Conservation (phyloP, 2,113 vertebrate genomes). For the Tylochromis polylepis region DNA sequence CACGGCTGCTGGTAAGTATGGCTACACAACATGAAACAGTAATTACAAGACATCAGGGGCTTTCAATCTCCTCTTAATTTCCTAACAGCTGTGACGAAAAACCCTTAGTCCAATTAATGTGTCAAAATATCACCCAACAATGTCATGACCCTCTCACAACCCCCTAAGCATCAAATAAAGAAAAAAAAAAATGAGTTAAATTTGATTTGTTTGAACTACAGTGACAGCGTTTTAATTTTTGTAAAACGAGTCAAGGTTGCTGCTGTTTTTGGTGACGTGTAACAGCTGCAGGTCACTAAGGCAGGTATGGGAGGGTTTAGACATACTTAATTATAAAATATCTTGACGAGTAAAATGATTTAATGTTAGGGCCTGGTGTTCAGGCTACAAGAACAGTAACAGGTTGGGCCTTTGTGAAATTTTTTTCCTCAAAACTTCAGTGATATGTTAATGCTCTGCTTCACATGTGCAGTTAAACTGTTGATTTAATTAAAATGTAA, state of each 20-base stretch:
- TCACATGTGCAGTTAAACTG: neutral
- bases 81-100: slow-evolving; percentile 68
- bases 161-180: slow-evolving; percentile 47
- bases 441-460: neutral
- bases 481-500: neutral
- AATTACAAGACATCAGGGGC: slow-evolving; percentile 74
- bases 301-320: neutral
- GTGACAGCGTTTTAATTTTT: slow-evolving; percentile 13
- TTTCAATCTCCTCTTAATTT: slow-evolving; percentile 76
- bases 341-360: neutral
- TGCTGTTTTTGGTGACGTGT: neutral
- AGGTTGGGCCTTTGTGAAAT: neutral
- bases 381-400: slow-evolving; percentile 11
- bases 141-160: slow-evolving; percentile 60
- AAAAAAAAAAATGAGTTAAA: slow-evolving; percentile 9
- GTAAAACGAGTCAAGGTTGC: slow-evolving; percentile 7
- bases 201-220: neutral
- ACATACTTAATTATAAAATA: slow-evolving; percentile 45
- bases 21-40: slow-evolving; percentile 64
- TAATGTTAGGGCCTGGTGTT: slow-evolving; percentile 6
- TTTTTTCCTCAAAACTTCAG: neutral
- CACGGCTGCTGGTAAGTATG: slow-evolving; percentile 59
- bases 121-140: slow-evolving; percentile 65
- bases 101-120: slow-evolving; percentile 65
- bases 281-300: neutral